These are phyloP conservation scores for Aproaerema taeniolella DNA, from an alignment of 2,888 invertebrate species.

Conservation along the genomic window DNA sequence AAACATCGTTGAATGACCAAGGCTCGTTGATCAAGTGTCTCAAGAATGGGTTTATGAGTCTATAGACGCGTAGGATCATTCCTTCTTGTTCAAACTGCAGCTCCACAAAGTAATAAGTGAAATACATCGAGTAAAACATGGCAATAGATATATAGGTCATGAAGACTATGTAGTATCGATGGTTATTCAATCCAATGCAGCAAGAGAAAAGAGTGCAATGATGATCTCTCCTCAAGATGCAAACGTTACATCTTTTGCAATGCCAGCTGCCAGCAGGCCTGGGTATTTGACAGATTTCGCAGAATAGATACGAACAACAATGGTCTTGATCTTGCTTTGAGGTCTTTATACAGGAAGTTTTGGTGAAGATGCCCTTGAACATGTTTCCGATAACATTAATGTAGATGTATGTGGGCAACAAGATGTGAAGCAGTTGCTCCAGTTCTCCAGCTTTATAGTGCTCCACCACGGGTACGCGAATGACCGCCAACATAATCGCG, in stretches of 20 bases:
- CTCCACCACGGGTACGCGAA: constrained; percentile 36
- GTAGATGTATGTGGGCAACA: constrained; percentile 37
- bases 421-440: constrained; percentile 34
- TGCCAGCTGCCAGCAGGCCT: constrained; percentile 90
- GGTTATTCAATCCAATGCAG: constrained; percentile 89
- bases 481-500: constrained; percentile 40
- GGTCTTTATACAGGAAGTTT: constrained; percentile 17
- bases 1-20: neutral
- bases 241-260: constrained; percentile 86
- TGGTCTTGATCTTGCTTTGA: constrained; percentile 1
- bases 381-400: constrained; percentile 52
- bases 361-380: constrained; percentile 34
- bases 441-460: constrained; percentile 29
- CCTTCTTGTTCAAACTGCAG: constrained; percentile 32
- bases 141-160: constrained; percentile 82
- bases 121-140: constrained; percentile 80
- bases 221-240: constrained; percentile 89
- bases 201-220: constrained; percentile 90
- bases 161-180: constrained; percentile 87
- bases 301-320: constrained; percentile 68
- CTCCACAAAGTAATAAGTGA: constrained; percentile 81
- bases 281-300: constrained; percentile 82
- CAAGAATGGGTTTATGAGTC: constrained; percentile 40
- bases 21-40: constrained; percentile 21
- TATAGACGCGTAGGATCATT: constrained; percentile 27